Conservation (phyloP, 2,797 vertebrate species). For the Sebastes steindachneri region DNA sequence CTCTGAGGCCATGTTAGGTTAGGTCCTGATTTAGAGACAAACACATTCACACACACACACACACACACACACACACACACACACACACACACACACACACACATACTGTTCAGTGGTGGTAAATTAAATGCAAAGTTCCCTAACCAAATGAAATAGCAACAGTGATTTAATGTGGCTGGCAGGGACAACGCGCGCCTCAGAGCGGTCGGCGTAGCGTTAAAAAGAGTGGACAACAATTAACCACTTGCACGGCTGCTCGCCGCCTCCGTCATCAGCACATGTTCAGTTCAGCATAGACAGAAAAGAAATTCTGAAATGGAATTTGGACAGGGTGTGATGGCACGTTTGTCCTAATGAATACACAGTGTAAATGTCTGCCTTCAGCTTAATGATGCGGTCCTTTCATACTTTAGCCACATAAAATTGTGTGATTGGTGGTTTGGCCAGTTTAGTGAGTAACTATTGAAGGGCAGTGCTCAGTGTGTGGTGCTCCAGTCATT, state of each 20-base stretch:
- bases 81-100: background rate
- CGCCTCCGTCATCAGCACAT: background rate
- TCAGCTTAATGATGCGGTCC: conserved; percentile 17
- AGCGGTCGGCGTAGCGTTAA: background rate
- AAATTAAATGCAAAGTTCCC: conserved; percentile 21
- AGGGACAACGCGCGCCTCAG: background rate
- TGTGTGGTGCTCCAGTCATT: conserved; percentile 31
- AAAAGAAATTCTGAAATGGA: background rate
- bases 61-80: background rate
- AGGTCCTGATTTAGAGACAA: conserved; percentile 27
- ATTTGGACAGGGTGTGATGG: background rate
- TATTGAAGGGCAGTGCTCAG: conserved; percentile 27
- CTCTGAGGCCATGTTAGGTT: conserved; percentile 12
- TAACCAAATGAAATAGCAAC: conserved; percentile 4
- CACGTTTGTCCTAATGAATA: background rate
- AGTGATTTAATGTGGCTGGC: conserved; percentile 30
- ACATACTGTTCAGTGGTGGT: conserved; percentile 1
- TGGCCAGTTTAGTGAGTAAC: conserved; percentile 16
- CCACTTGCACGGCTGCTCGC: background rate
- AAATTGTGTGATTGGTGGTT: conserved; percentile 28
- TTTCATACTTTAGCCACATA: conserved; percentile 18
- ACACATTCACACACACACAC: background rate
- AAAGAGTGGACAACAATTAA: conserved; percentile 25
- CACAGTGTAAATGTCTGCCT: conserved; percentile 11
- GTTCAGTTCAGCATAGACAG: background rate